These are phyloP conservation scores for Penaeus japonicus DNA, from an alignment of 1,140 invertebrate species.

Conservation along the genomic window DNA sequence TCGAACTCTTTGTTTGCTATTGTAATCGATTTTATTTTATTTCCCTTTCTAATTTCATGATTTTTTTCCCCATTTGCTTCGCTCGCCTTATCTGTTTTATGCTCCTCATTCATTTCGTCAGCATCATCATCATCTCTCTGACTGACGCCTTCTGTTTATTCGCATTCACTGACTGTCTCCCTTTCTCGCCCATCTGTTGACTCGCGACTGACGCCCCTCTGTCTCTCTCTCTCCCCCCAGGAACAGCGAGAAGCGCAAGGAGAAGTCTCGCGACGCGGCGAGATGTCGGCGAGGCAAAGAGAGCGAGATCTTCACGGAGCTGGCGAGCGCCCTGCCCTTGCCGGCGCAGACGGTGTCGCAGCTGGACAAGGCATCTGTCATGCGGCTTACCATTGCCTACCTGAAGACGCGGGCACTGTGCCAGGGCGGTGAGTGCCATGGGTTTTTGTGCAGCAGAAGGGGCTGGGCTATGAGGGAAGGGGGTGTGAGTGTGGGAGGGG, in stretches of 20 bases:
- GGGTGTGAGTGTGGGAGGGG: too few relatives aligned
- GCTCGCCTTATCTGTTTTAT: too few relatives aligned
- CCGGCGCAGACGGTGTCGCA: constrained; percentile 77
- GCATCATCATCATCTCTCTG: too few relatives aligned
- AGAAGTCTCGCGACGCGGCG: constrained; percentile 94
- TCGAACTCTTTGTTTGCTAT: too few relatives aligned
- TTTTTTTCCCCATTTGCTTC: too few relatives aligned
- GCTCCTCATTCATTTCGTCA: too few relatives aligned
- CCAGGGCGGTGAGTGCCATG: constrained; percentile 27
- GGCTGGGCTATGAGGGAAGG: too few relatives aligned
- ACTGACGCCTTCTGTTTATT: too few relatives aligned
- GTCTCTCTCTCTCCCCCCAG: constrained; percentile 65
- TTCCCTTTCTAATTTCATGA: too few relatives aligned
- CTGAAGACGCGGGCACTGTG: constrained; percentile 82
- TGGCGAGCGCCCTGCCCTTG: constrained; percentile 83
- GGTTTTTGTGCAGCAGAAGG: background rate
- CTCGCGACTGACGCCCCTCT: background rate
- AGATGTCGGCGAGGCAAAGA: constrained; percentile 89
- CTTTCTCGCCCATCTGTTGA: too few relatives aligned
- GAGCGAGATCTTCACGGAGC: constrained; percentile 91
- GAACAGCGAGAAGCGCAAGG: constrained; percentile 95
- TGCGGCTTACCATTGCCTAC: constrained; percentile 91
- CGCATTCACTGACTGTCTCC: too few relatives aligned
- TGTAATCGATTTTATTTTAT: too few relatives aligned
- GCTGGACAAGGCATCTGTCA: constrained; percentile 94